Evolutionary conservation across 2,888 invertebrate genomes (phyloP).

Genomic region (Drosophila atroscutellata): DNA sequence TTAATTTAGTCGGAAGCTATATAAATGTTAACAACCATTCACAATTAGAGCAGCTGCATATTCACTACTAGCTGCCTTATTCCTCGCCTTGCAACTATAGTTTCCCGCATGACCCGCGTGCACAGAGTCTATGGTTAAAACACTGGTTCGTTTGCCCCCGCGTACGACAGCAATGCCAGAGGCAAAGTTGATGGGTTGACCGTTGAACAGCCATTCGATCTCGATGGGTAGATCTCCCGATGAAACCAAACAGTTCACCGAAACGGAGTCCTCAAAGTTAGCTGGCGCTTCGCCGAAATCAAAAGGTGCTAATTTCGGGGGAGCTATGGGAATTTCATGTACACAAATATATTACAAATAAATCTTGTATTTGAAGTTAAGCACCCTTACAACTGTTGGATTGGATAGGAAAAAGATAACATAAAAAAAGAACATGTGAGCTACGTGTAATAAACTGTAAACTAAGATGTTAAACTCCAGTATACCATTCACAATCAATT

Average conservation of each 20-base stretch:
- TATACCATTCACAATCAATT: constrained; percentile 89
- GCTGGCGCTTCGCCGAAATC: constrained; percentile 90
- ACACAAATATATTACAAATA: not conserved
- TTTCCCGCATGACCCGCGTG: constrained; percentile 90
- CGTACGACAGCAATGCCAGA: constrained; percentile 87
- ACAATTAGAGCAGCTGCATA: constrained; percentile 89
- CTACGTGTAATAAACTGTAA: too few species aligned
- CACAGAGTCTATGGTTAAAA: constrained; percentile 88
- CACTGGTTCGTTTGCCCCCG: constrained; percentile 87
- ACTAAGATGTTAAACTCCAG: not conserved
- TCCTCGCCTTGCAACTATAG: constrained; percentile 91
- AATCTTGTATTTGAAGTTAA: not conserved
- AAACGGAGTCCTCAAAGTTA: constrained; percentile 89
- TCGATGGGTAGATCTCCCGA: constrained; percentile 89
- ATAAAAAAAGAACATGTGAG: not conserved
- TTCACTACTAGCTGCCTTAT: constrained; percentile 86
- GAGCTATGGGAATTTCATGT: constrained; percentile 86
- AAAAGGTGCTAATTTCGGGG: constrained; percentile 91
- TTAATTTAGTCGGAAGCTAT: not conserved
- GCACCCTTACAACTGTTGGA: not conserved
- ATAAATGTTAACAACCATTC: constrained; percentile 86
- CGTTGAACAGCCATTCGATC: constrained; percentile 89
- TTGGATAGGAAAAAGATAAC: constrained; percentile 6
- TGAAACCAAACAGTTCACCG: constrained; percentile 89
- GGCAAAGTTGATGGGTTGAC: constrained; percentile 82